A percentile compares a stretch with the other conserved stretches of the same genome.
Conservation (phyloP, 2,797 vertebrate species). For the Rhinatrema bivittatum region DNA sequence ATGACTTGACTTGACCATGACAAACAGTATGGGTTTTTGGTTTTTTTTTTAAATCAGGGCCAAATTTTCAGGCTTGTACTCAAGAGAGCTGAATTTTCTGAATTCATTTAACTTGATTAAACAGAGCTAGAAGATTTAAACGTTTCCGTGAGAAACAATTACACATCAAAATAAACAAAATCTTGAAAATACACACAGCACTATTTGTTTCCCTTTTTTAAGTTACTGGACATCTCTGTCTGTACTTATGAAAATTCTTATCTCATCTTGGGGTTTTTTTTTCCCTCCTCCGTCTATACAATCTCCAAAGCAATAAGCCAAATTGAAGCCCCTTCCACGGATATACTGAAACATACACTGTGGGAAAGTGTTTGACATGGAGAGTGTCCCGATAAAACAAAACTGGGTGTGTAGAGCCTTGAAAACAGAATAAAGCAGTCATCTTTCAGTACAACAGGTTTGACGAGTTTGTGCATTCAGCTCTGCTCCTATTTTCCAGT, state of each 20-base stretch:
- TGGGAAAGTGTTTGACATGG: no score
- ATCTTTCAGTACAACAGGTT: background rate
- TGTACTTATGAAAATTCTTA: no score
- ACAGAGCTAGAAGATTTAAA: background rate
- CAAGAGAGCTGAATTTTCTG: background rate
- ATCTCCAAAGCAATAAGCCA: no score
- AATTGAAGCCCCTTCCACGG: no score
- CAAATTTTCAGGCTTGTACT: background rate
- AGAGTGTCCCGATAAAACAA: no score
- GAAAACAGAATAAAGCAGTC: no score
- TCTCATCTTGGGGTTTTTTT: no score
- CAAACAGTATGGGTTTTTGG: background rate
- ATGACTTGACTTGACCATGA: background rate
- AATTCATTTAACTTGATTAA: background rate
- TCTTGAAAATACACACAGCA: slow-evolving; percentile 11
- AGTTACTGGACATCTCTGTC: no score
- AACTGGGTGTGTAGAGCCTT: no score
- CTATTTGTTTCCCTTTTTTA: slow-evolving; percentile 13
- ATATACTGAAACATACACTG: no score
- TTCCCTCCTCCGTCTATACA: no score
- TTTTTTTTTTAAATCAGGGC: background rate
- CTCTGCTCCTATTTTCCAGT: background rate
- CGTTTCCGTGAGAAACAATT: slow-evolving; percentile 22
- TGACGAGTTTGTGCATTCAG: background rate
- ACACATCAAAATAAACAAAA: slow-evolving; percentile 16